Percentiles rank a stretch among this genome's conserved stretches.
Evolutionary conservation across 1,140 invertebrate species (phyloP).

Genomic region (Parapsyche elsis): DNA sequence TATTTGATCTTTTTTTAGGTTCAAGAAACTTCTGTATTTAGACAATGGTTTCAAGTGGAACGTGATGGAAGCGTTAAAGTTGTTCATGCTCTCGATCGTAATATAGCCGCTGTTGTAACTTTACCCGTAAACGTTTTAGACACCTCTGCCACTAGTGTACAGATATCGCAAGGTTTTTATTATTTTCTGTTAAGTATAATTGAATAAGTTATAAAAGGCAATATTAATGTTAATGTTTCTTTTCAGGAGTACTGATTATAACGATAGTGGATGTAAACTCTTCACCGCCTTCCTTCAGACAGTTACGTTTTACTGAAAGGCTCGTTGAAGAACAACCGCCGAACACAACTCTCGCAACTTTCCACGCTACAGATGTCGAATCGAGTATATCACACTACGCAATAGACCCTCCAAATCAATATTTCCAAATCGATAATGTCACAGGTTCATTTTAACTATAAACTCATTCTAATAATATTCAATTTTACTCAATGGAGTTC

Average conservation of each 20-base stretch:
- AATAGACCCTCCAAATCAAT: slow-evolving; percentile 77
- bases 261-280: slow-evolving; percentile 87
- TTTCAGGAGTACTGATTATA: slow-evolving; percentile 80
- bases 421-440: slow-evolving; percentile 81
- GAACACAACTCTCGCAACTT: slow-evolving; percentile 82
- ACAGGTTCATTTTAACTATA: slow-evolving; percentile 67
- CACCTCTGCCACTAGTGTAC: slow-evolving; percentile 78
- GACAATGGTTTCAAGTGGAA: slow-evolving; percentile 78
- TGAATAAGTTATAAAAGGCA: background rate
- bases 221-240: background rate
- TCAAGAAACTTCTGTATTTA: slow-evolving; percentile 67
- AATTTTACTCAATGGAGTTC: background rate
- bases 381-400: slow-evolving; percentile 83
- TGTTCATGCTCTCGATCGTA: slow-evolving; percentile 72
- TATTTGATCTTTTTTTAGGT: slow-evolving; percentile 58
- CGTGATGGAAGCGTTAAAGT: slow-evolving; percentile 79
- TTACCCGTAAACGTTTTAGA: slow-evolving; percentile 85
- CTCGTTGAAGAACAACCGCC: slow-evolving; percentile 87
- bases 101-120: slow-evolving; percentile 77
- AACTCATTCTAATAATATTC: background rate
- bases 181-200: too few relatives aligned
- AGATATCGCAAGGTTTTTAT: slow-evolving; percentile 83
- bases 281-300: slow-evolving; percentile 73
- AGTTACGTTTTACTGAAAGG: slow-evolving; percentile 75
- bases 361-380: slow-evolving; percentile 84